Conservation (phyloP, 2,797 vertebrate species). For the Varecia variegata region DNA sequence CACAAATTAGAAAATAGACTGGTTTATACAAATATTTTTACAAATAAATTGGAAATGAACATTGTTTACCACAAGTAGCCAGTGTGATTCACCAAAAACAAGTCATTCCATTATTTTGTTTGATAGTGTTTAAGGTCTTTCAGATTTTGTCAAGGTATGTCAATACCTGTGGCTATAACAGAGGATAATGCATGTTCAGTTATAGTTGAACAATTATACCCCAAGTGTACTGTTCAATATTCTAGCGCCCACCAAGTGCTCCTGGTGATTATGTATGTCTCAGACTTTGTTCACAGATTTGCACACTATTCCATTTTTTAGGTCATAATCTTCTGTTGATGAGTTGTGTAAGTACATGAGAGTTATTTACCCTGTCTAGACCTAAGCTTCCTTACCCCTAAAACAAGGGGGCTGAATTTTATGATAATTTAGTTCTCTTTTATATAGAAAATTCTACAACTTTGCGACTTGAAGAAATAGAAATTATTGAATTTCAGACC, state of each 20-base stretch:
- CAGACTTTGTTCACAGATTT: not conserved
- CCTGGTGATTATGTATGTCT: not conserved
- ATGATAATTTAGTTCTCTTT: not conserved
- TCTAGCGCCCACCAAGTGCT: not conserved
- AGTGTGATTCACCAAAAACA: not conserved
- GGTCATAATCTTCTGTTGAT: not conserved
- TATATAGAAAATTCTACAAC: not conserved
- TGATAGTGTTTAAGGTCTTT: not conserved
- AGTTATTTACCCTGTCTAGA: not conserved
- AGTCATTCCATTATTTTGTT: not conserved
- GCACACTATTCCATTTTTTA: not conserved
- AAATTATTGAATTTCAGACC: not conserved
- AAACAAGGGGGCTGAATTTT: not conserved
- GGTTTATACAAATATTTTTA: not conserved
- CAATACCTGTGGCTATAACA: not conserved
- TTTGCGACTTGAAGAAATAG: not conserved
- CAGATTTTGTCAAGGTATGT: not conserved
- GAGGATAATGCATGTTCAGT: not conserved
- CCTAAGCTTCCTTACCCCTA: not conserved
- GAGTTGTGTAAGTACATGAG: not conserved
- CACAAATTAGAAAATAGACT: not conserved
- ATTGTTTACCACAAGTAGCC: not conserved
- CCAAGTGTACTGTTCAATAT: not conserved
- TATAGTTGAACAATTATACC: not conserved
- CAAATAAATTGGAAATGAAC: conserved; percentile 3